A percentile compares a stretch with the other conserved stretches of the same genome.
phyloP scores from a whole-genome alignment of 2,888 invertebrate species.

The Diaperis boleti region DNA sequence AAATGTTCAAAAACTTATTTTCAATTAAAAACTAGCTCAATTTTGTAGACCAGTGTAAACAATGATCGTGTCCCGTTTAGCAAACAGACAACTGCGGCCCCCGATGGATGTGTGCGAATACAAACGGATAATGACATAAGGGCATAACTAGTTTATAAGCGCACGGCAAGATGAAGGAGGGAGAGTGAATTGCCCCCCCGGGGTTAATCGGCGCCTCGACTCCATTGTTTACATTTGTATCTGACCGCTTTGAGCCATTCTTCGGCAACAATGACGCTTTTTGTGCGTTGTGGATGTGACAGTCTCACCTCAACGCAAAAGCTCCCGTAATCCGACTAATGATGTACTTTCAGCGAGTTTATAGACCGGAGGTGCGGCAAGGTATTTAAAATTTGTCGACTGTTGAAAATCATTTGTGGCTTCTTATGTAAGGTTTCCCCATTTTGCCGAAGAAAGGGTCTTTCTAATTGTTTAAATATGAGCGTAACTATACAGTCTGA shows the following conservation, averaged over 20 bases:
- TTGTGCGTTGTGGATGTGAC: slow-evolving; percentile 59
- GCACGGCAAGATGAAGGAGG: slow-evolving; percentile 48
- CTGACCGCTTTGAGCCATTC: slow-evolving; percentile 59
- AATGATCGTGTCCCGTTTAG: slow-evolving; percentile 22
- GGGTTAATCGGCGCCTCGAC: slow-evolving; percentile 62
- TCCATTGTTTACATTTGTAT: slow-evolving; percentile 63
- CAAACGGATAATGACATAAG: slow-evolving; percentile 56
- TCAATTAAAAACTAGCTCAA: too few relatives aligned
- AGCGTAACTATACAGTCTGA: too few relatives aligned
- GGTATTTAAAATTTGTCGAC: too few relatives aligned
- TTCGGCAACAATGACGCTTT: slow-evolving; percentile 59
- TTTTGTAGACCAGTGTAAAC: too few relatives aligned
- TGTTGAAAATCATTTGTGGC: too few relatives aligned
- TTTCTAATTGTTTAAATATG: too few relatives aligned
- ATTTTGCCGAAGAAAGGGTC: too few relatives aligned
- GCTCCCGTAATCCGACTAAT: slow-evolving; percentile 61
- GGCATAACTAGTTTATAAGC: slow-evolving; percentile 61
- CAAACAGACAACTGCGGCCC: slow-evolving; percentile 35
- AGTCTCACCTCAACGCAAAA: slow-evolving; percentile 60
- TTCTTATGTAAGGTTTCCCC: too few relatives aligned
- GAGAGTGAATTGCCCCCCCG: slow-evolving; percentile 57
- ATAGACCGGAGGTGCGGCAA: slow-evolving; percentile 45
- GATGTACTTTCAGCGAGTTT: slow-evolving; percentile 55
- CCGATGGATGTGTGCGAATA: slow-evolving; percentile 38
- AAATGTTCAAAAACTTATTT: too few relatives aligned